Base-by-base conservation (phyloP, 1,140 invertebrate species). In the Megalonaias nervosa region DNA sequence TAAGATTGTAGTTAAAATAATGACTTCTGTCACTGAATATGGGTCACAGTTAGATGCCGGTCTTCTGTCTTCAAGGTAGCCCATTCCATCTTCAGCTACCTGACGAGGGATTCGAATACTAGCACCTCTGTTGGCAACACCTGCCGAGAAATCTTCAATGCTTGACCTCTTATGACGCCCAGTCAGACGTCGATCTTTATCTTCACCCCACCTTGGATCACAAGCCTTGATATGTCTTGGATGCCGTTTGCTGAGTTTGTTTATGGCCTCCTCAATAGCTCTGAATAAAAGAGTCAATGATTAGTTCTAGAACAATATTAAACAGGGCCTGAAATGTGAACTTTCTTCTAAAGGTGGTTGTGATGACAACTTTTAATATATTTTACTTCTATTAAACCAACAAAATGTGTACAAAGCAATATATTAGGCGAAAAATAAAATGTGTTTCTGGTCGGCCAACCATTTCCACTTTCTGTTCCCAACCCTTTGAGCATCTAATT, bases 1-100 rank as follows among this genome's bases (percentile, higher is more conserved):
- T 19, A 86, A 68, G 17, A 86, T 67, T 17, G 87, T 88, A 14
- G 88, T 88, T 60, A 87, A 81, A 65, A 89, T 84, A 16, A 91
- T 74, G 14, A 89, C 83, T 75, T 91, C 90, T 5, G 90, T 91
- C 9, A 91, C 91, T 2, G 82, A 89, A 91, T 98, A 98, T 0
- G 97, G 97, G 91, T 98, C 97, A 89, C 96, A 97, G 91, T 99
- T 99, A 72, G 97, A 97, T 2, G 97, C 94, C 14, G 97, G 98
- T 87, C 97, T 93, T 79, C 97, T 93, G 91, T 99, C 97, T 90
- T 99, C 97, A 73, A 99, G 91, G 89, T 98, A 99, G 13, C 97
- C 97, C 87, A 95, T 95, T 84, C 96, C 95, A 1, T 97, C 95
- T 82, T 97, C 96, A 1, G 96, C 96, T 6, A 92, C 91, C 71